phyloP scores from a whole-genome alignment of 2,113 vertebrate genomes.

The Dromiciops gliroides region DNA sequence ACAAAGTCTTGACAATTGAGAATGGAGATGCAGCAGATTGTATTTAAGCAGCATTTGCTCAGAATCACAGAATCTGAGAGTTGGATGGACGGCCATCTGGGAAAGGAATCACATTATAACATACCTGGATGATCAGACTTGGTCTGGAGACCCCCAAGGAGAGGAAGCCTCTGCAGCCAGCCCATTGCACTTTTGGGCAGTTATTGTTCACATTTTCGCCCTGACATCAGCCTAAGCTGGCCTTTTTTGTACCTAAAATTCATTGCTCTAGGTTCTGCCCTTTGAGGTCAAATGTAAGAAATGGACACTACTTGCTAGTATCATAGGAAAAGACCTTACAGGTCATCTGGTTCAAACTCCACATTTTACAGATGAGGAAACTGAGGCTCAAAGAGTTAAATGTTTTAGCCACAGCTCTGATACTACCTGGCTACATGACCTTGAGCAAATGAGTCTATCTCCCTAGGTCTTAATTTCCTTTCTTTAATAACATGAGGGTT shows the following conservation, averaged over 20 bases:
- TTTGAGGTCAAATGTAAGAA: background rate
- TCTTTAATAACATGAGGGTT: too few relatives aligned
- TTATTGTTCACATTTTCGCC: background rate
- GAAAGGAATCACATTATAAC: background rate
- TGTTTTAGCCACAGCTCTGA: too few relatives aligned
- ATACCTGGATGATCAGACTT: background rate
- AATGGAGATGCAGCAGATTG: background rate
- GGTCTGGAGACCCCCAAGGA: background rate
- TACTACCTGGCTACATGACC: too few relatives aligned
- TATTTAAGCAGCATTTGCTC: background rate
- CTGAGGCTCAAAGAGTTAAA: background rate
- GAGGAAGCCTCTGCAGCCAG: background rate
- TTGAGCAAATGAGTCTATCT: too few relatives aligned
- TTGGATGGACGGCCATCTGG: background rate
- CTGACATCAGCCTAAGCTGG: background rate
- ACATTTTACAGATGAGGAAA: background rate
- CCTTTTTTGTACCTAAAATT: background rate
- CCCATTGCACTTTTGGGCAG: background rate
- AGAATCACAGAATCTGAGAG: background rate
- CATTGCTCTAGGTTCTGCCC: background rate
- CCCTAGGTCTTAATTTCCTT: too few relatives aligned
- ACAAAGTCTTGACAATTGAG: background rate
- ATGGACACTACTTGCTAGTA: background rate
- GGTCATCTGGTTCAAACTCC: background rate
- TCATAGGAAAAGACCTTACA: background rate